Conservation (phyloP, 2,797 vertebrate species). For the Leuciscus waleckii region DNA sequence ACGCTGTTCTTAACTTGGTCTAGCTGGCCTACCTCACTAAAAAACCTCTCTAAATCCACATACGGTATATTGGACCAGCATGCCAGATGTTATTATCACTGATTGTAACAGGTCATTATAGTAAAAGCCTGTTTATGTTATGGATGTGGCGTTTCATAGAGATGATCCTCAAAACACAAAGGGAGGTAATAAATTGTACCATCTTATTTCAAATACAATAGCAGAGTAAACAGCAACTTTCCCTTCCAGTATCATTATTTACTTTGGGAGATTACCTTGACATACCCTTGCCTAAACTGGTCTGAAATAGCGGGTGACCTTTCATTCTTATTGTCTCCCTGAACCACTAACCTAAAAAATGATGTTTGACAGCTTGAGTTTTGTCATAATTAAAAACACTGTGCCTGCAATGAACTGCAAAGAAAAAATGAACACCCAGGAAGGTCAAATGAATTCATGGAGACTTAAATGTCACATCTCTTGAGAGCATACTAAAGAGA, state of each 20-base stretch:
- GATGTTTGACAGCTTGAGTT: slow-evolving; percentile 6
- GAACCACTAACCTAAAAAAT: neutral
- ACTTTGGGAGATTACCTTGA: neutral
- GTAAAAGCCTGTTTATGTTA: neutral
- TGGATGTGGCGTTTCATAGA: neutral
- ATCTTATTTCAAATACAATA: neutral
- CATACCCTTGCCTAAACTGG: neutral
- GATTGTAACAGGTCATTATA: neutral
- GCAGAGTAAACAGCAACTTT: neutral
- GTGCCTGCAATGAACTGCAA: slow-evolving; percentile 17
- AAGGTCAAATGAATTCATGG: slow-evolving; percentile 14
- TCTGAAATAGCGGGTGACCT: neutral
- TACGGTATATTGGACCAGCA: neutral
- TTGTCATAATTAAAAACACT: slow-evolving; percentile 14
- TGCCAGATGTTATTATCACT: neutral
- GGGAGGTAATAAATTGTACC: neutral
- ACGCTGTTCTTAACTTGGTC: neutral
- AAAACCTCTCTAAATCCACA: neutral
- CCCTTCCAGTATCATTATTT: neutral
- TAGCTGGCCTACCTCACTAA: neutral
- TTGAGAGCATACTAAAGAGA: slow-evolving; percentile 37
- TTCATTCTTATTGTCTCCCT: neutral
- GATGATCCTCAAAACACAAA: neutral
- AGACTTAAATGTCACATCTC: slow-evolving; percentile 42
- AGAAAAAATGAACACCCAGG: slow-evolving; percentile 22